Evolutionary conservation across 2,888 invertebrate genomes (phyloP), one percentile per base, ranked within the genome.

Genomic region (Chalcosyrphus nemorum): DNA sequence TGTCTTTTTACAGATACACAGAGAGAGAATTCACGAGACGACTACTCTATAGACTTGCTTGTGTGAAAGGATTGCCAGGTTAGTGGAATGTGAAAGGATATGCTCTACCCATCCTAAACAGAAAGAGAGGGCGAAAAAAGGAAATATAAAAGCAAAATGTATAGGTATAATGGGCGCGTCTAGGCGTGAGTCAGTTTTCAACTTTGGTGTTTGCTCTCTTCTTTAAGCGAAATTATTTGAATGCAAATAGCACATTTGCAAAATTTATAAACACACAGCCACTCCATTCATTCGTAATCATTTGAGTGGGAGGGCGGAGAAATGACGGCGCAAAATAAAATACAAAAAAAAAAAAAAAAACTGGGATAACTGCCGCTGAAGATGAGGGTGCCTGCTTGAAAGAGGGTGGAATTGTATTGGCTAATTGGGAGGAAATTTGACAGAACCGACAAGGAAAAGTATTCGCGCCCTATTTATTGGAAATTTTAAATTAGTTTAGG

Each of bases 171-270:
- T 59, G 61, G 75, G 66, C 70, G 77, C 76, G 77, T 81, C 77
- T 77, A 59, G 77, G 77, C 63, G 71, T 77, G 70, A 81, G 65
- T 43, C 77, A 77, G 77, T 81, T 71, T 81, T 57, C 75, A 71
- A 65, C 76, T 81, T 52, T 52, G 70, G 57, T 70, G 52, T 81
- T 81, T 81, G 57, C 71, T 70, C 61, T 71, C 77, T 77, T 65
- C 77, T 77, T 81, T 77, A 77, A 71, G 57, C 77, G 59, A 77
- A 77, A 77, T 81, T 71, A 71, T 81, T 77, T 77, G 81, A 77
- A 81, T 81, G 71, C 81, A 81, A 81, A 81, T 77, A 77, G 65
- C 63, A 81, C 77, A 77, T 81, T 81, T 81, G 77, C 77, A 77
- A 77, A 81, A 66, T 71, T 81, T 81, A 81, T 77, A 81, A 81